Conservation (phyloP, 2,888 invertebrate genomes). For the Lamproptera curius region DNA sequence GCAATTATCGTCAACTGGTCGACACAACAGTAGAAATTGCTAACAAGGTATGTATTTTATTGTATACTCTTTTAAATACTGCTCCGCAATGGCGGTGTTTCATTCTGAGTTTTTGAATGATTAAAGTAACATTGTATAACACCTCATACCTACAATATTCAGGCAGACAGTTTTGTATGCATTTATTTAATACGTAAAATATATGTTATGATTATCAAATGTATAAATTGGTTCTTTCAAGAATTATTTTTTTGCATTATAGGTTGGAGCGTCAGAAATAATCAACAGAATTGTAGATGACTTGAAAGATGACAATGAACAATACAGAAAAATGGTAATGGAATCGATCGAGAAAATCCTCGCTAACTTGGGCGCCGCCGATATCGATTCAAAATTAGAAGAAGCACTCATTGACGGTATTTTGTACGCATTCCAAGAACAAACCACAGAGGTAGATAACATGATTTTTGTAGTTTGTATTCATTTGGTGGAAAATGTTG, state of each 20-base stretch:
- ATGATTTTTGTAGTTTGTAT: too few relatives aligned
- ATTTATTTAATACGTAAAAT: background rate
- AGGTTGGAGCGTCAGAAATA: slow-evolving; percentile 99
- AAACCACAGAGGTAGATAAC: slow-evolving; percentile 92
- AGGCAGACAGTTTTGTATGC: too few relatives aligned
- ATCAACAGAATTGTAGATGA: slow-evolving; percentile 99
- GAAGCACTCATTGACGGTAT: slow-evolving; percentile 99
- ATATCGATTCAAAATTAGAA: slow-evolving; percentile 98
- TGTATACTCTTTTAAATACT: too few relatives aligned
- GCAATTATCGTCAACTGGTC: slow-evolving; percentile 98
- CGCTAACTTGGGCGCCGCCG: slow-evolving; percentile 97
- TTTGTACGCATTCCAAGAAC: slow-evolving; percentile 99
- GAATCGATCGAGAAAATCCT: slow-evolving; percentile 99
- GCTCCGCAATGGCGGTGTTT: too few relatives aligned
- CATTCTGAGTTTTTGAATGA: too few relatives aligned
- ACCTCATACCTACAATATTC: too few relatives aligned
- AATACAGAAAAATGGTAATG: slow-evolving; percentile 99
- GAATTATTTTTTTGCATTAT: background rate
- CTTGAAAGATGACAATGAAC: slow-evolving; percentile 99
- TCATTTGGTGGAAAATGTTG: too few relatives aligned
- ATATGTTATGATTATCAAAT: too few relatives aligned
- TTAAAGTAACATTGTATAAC: too few relatives aligned
- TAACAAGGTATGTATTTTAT: slow-evolving; percentile 88
- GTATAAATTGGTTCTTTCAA: too few relatives aligned
- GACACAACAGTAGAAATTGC: slow-evolving; percentile 99